phyloP scores from a whole-genome alignment of 1,140 invertebrate genomes.

The Papilio polyxenes region DNA sequence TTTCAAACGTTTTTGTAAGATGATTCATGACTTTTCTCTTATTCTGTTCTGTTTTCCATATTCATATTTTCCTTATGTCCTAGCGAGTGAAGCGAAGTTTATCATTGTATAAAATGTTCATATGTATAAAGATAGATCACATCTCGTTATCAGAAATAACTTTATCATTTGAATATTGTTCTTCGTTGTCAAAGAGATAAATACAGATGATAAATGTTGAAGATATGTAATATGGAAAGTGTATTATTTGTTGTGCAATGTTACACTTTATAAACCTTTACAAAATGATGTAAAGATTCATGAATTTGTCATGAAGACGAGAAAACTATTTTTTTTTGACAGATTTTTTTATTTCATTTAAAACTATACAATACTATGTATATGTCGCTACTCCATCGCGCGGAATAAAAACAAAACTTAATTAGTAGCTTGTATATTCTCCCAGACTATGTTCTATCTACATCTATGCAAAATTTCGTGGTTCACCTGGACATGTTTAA shows the following conservation, averaged over 20 bases:
- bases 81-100: background rate
- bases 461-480: no score
- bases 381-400: no score
- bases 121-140: background rate
- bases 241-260: background rate
- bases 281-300: background rate
- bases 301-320: no score
- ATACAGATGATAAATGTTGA: background rate
- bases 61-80: background rate
- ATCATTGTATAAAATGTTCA: background rate
- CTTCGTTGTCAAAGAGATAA: constrained; percentile 26
- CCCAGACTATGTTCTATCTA: no score
- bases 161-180: constrained; percentile 22
- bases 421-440: no score
- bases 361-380: no score
- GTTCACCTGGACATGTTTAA: no score
- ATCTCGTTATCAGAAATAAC: constrained; percentile 12
- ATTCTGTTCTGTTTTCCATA: background rate
- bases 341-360: no score
- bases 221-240: background rate
- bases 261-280: constrained; percentile 3
- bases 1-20: no score
- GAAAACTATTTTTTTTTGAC: no score
- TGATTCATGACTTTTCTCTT: background rate
- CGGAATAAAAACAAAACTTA: no score